These are phyloP conservation scores for Harpagus bidentatus DNA, from an alignment of 2,113 vertebrate genomes.

Conservation along the genomic window DNA sequence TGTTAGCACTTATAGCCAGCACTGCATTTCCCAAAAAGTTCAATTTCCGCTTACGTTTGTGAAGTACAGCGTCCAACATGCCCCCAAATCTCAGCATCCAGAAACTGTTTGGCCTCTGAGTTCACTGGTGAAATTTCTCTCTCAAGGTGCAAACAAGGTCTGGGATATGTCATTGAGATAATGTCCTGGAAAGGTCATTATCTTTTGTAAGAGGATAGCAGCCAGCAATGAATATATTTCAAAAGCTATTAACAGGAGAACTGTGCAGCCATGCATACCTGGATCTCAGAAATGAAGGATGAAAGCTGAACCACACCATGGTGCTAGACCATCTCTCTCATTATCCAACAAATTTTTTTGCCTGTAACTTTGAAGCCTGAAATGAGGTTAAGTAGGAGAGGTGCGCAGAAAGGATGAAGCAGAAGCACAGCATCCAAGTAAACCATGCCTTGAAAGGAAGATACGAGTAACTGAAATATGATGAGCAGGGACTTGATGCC, in stretches of 20 bases:
- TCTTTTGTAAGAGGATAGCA: background rate
- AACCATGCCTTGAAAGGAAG: background rate
- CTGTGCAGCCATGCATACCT: background rate
- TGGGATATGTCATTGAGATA: background rate
- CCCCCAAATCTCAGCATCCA: background rate
- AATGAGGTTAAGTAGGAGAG: background rate
- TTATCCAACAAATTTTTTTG: background rate
- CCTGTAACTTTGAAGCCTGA: background rate
- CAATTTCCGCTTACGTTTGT: background rate
- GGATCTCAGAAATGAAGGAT: background rate
- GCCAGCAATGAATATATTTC: background rate
- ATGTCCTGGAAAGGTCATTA: background rate
- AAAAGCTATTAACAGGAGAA: background rate
- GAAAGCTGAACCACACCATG: background rate
- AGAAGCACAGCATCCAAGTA: background rate
- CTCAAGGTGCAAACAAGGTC: background rate
- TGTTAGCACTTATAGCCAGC: background rate
- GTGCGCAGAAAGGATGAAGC: background rate
- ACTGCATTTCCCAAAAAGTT: background rate
- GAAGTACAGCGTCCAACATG: rapidly evolving
- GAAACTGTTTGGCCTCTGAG: background rate
- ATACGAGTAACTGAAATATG: background rate
- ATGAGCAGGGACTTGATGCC: background rate
- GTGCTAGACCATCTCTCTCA: background rate
- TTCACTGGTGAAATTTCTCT: background rate